Evolutionary conservation across 2,888 invertebrate genomes (phyloP).

Genomic region (Hanleya hanleyi): DNA sequence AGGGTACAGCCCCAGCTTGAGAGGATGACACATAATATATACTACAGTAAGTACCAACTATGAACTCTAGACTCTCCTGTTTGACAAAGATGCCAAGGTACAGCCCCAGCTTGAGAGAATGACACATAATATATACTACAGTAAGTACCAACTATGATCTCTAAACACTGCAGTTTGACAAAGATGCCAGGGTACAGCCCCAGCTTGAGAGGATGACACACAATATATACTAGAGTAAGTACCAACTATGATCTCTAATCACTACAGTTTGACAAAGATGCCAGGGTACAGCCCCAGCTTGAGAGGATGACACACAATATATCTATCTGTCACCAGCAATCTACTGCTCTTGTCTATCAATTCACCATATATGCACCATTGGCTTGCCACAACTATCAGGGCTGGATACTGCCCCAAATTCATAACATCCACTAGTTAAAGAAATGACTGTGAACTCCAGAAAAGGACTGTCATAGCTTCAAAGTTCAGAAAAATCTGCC

Average conservation of each 20-base stretch:
- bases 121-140: constrained; percentile 54
- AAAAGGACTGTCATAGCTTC: no score
- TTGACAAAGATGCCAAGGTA: constrained; percentile 54
- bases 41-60: constrained; percentile 56
- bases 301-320: constrained; percentile 61
- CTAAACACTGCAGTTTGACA: constrained; percentile 55
- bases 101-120: constrained; percentile 65
- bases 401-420: no score
- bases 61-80: constrained; percentile 59
- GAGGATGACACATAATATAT: constrained; percentile 57
- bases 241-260: constrained; percentile 65
- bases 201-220: constrained; percentile 64
- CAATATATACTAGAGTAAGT: constrained; percentile 55
- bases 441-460: no score
- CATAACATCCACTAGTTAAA: no score
- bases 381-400: no score
- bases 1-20: constrained; percentile 65
- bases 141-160: constrained; percentile 66
- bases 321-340: no score
- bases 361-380: no score
- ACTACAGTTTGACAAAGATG: constrained; percentile 52
- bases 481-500: no score
- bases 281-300: constrained; percentile 62
- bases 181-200: constrained; percentile 54
- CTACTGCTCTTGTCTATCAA: no score